phyloP scores from a whole-genome alignment of 2,113 vertebrate genomes.

The Anser cygnoides region DNA sequence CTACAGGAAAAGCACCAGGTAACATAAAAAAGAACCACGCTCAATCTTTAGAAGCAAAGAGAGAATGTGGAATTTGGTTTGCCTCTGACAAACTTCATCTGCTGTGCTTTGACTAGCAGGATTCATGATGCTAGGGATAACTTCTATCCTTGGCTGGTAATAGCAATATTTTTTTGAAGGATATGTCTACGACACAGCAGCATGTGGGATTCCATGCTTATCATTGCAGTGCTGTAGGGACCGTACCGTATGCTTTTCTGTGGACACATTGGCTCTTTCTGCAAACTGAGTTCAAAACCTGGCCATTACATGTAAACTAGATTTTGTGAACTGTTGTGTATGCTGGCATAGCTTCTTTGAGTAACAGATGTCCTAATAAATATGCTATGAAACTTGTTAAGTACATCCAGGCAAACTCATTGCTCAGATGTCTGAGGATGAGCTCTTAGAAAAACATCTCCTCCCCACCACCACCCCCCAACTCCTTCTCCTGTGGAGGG shows the following conservation, averaged over 20 bases:
- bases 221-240: neutral
- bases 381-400: neutral
- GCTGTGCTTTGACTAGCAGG: neutral
- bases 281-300: neutral
- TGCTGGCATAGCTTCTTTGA: neutral
- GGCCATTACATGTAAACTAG: neutral
- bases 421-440: neutral
- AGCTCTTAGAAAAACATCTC: neutral
- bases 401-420: neutral
- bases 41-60: neutral
- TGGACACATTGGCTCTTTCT: neutral
- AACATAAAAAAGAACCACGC: neutral
- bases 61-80: neutral
- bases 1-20: constrained; percentile 90
- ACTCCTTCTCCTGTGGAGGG: neutral
- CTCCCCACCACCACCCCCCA: too few species aligned
- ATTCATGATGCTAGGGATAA: neutral
- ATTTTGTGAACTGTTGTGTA: neutral
- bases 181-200: neutral
- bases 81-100: neutral
- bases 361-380: neutral
- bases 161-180: neutral
- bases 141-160: neutral
- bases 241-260: neutral
- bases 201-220: neutral